Conservation (phyloP, 2,113 vertebrate species). For the Murina feae region DNA sequence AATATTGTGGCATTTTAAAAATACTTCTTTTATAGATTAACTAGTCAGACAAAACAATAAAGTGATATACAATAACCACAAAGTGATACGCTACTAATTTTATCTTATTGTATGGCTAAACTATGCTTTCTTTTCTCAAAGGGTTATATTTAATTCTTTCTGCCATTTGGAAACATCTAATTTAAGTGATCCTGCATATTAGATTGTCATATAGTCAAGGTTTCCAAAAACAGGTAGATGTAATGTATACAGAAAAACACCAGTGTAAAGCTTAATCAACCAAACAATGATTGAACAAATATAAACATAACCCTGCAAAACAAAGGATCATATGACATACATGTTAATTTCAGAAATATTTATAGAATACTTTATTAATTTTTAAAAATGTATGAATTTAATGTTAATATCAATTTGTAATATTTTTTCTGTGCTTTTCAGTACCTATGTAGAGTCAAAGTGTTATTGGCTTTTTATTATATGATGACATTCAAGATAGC, state of each 20-base stretch:
- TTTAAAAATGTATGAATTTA: background rate
- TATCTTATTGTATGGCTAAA: background rate
- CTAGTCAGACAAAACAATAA: background rate
- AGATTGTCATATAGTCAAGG: background rate
- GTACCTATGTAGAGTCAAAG: background rate
- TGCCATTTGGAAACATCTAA: background rate
- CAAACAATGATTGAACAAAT: background rate
- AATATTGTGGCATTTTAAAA: conserved; percentile 38
- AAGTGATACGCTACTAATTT: background rate
- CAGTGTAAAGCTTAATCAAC: background rate
- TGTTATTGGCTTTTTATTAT: background rate
- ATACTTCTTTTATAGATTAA: background rate
- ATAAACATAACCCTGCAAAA: background rate
- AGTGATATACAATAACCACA: background rate
- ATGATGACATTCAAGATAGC: background rate
- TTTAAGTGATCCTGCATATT: background rate
- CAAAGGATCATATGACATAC: background rate
- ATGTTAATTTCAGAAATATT: conserved; percentile 15
- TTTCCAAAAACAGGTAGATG: background rate
- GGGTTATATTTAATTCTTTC: background rate
- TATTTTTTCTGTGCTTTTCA: too few species aligned
- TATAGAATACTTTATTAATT: conserved; percentile 12
- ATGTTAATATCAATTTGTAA: too few species aligned
- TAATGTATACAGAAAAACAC: background rate
- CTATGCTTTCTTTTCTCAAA: conserved; percentile 17